Conservation (phyloP, 2,888 invertebrate genomes). For the Sinopyrophorus schimmeli region DNA sequence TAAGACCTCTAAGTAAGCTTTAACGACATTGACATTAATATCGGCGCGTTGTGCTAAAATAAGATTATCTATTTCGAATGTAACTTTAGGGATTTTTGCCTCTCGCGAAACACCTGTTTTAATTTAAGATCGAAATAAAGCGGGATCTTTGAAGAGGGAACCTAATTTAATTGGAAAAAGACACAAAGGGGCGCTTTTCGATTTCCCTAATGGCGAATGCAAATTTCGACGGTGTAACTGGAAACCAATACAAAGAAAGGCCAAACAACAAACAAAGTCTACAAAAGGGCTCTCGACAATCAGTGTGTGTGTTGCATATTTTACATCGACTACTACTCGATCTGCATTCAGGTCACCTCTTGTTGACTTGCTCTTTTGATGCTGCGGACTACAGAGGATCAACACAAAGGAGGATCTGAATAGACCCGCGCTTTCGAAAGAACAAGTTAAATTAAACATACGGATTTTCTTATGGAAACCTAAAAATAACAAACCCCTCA, state of each 20-base stretch:
- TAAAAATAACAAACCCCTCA: too few species aligned
- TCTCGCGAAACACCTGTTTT: too few species aligned
- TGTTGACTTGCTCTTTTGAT: conserved; percentile 53
- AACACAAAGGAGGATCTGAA: conserved; percentile 37
- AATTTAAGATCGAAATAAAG: too few species aligned
- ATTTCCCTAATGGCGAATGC: conserved; percentile 43
- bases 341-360: conserved; percentile 54
- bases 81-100: too few species aligned
- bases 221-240: conserved; percentile 48
- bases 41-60: too few species aligned
- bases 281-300: conserved; percentile 46
- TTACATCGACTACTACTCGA: conserved; percentile 46
- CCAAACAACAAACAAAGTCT: conserved; percentile 45
- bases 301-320: conserved; percentile 50
- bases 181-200: conserved; percentile 19
- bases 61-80: too few species aligned
- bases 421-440: conserved; percentile 31
- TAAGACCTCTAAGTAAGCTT: too few species aligned
- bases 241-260: conserved; percentile 47
- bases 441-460: conserved; percentile 40
- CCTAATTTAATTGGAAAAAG: too few species aligned
- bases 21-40: too few species aligned
- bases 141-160: too few species aligned
- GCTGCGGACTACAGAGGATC: conserved; percentile 27
- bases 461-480: too few species aligned